Conservation (phyloP, 2,797 vertebrate species). For the Macropus fuliginosus region DNA sequence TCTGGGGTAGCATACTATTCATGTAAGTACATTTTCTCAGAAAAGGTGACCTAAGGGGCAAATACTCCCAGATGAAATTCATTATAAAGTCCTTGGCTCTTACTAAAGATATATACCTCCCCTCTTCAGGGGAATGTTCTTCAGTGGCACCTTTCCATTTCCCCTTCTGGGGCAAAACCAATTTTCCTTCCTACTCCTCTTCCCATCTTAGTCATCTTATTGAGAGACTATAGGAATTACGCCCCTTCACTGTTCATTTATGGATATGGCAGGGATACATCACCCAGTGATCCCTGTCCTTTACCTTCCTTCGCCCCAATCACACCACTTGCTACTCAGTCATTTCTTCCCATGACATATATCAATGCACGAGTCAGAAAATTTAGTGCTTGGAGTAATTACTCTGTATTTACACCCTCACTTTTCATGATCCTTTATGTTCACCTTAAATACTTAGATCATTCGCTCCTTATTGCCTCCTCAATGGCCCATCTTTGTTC, state of each 20-base stretch:
- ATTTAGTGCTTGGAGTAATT: background rate
- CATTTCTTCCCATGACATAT: background rate
- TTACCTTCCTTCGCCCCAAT: background rate
- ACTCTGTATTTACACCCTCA: background rate
- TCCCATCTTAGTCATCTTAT: background rate
- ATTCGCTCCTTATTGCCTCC: background rate
- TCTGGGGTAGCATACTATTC: background rate
- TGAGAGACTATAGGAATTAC: background rate
- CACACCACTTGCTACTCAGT: background rate
- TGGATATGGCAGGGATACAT: background rate
- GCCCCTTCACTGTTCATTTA: background rate
- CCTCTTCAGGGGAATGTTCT: background rate
- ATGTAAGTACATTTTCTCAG: background rate
- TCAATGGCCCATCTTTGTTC: background rate
- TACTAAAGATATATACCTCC: background rate
- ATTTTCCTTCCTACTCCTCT: background rate
- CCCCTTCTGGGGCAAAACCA: background rate
- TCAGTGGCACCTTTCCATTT: background rate
- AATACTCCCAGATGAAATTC: background rate
- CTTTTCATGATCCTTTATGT: background rate
- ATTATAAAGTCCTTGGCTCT: background rate
- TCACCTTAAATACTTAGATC: background rate
- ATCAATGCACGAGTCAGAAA: background rate
- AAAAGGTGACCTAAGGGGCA: background rate
- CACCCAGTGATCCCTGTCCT: background rate